These are phyloP conservation scores for Chiridota heheva DNA, from an alignment of 35 echinoderm and acorn worm genomes.

Conservation along the genomic window DNA sequence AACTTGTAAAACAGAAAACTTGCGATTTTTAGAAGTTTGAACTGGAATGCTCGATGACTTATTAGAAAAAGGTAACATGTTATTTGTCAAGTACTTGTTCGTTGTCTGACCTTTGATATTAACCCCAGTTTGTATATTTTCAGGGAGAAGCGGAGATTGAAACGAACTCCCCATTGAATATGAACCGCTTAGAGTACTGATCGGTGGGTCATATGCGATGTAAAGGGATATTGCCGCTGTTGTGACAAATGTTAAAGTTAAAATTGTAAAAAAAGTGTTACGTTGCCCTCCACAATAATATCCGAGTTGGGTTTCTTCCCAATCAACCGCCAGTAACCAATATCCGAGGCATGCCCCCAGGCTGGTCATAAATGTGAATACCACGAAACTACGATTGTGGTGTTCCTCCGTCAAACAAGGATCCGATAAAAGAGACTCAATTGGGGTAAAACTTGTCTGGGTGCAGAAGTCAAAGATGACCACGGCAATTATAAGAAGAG, in stretches of 20 bases:
- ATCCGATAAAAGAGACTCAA: slow-evolving; percentile 90
- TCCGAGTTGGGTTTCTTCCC: slow-evolving; percentile 48
- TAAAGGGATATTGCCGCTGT: slow-evolving; percentile 39
- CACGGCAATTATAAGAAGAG: slow-evolving; percentile 54
- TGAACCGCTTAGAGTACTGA: too few relatives aligned
- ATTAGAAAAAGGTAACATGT: too few relatives aligned
- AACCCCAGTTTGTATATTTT: too few relatives aligned
- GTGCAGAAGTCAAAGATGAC: slow-evolving; percentile 87
- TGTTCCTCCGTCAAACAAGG: slow-evolving; percentile 67
- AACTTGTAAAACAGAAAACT: too few relatives aligned
- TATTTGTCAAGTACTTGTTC: too few relatives aligned
- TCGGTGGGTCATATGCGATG: slow-evolving; percentile 64
- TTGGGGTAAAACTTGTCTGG: slow-evolving; percentile 72
- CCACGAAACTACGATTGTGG: slow-evolving; percentile 68
- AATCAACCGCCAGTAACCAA: slow-evolving; percentile 68
- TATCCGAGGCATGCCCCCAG: slow-evolving; percentile 86
- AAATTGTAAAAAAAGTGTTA: slow-evolving; percentile 67
- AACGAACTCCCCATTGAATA: too few relatives aligned
- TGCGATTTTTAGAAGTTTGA: too few relatives aligned
- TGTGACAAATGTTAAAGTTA: slow-evolving; percentile 50
- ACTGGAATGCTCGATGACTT: too few relatives aligned
- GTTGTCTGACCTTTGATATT: too few relatives aligned
- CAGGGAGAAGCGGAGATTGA: too few relatives aligned
- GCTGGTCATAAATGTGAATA: slow-evolving; percentile 86
- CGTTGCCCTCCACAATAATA: slow-evolving; percentile 59